A percentile compares a stretch with the other conserved stretches of the same genome.
phyloP scores from a whole-genome alignment of 2,113 vertebrate species.

The Anolis sagrei region DNA sequence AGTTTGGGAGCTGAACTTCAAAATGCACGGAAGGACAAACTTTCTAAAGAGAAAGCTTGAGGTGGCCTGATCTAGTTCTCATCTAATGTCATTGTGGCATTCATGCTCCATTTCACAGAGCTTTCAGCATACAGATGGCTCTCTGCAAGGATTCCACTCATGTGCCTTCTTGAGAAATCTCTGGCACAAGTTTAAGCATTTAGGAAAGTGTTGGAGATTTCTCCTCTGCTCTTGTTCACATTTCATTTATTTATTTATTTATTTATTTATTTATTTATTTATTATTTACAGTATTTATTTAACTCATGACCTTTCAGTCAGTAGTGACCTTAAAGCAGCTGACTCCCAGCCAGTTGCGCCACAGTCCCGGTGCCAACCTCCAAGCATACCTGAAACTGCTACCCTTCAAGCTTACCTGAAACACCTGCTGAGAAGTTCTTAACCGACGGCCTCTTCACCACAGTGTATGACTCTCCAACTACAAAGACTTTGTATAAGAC shows the following conservation, averaged over 20 bases:
- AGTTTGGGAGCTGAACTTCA: no score
- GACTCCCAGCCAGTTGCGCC: no score
- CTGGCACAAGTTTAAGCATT: background rate
- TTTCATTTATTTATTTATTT: no score
- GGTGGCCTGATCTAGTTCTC: background rate
- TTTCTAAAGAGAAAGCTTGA: background rate
- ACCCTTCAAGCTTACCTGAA: slow-evolving; percentile 82
- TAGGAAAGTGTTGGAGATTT: background rate
- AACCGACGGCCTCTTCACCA: slow-evolving; percentile 95
- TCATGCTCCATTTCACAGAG: background rate
- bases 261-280: no score
- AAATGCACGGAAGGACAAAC: no score
- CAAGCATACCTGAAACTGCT: no score
- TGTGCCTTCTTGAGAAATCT: background rate
- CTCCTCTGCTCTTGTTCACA: background rate
- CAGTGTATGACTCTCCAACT: slow-evolving; percentile 93
- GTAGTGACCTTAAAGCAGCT: no score
- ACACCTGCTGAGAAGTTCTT: slow-evolving; percentile 96
- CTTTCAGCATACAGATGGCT: background rate
- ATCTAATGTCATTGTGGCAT: background rate
- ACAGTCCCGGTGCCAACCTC: no score
- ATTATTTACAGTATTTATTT: no score
- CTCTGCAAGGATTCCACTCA: background rate
- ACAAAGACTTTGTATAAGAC: slow-evolving; percentile 98
- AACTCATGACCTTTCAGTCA: no score